phyloP scores from a whole-genome alignment of 2,888 invertebrate genomes.

The Stramonita haemastoma region DNA sequence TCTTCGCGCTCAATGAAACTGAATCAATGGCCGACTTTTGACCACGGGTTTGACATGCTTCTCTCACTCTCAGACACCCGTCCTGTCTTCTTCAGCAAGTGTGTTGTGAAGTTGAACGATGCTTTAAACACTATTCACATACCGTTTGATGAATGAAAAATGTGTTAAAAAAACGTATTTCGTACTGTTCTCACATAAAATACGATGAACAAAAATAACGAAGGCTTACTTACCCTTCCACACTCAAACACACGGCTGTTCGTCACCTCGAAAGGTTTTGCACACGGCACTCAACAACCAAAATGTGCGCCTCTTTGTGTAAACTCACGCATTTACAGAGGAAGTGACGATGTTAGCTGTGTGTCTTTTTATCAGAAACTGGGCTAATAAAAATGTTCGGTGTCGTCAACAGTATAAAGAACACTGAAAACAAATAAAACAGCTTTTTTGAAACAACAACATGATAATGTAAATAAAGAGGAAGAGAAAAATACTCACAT shows the following conservation, averaged over 20 bases:
- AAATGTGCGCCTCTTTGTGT: background rate
- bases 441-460: background rate
- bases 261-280: slow-evolving; percentile 45
- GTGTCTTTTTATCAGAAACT: no score
- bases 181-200: background rate
- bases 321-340: background rate
- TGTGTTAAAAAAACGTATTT: background rate
- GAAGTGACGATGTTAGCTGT: background rate
- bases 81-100: no score
- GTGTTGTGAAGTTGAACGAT: background rate
- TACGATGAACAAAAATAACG: no score
- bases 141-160: background rate
- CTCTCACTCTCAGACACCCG: background rate
- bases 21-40: slow-evolving; percentile 32
- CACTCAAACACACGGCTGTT: background rate
- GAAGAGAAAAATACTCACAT: no score
- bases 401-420: background rate
- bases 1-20: slow-evolving; percentile 26
- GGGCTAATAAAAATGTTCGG: background rate
- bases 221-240: slow-evolving; percentile 37
- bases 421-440: background rate
- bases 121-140: background rate
- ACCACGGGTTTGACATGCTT: background rate
- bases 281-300: slow-evolving; percentile 42
- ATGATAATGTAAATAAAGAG: no score